A percentile compares a stretch with the other conserved stretches of the same genome.
Evolutionary conservation across 2,113 vertebrate species (phyloP).

Genomic region (Cynopterus brachyotis): DNA sequence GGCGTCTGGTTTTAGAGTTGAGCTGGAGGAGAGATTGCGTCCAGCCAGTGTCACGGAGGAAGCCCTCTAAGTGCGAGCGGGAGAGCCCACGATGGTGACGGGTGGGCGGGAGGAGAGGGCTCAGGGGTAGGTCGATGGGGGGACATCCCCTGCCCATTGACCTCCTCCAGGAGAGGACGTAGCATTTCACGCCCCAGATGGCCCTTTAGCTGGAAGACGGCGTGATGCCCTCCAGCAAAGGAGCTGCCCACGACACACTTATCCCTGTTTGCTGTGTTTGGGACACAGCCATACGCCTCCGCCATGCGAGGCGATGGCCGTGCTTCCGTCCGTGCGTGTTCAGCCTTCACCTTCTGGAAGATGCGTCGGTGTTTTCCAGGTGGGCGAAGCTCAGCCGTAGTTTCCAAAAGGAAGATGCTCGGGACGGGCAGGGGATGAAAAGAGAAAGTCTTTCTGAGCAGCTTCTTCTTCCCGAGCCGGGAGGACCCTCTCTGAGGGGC

Average conservation of each 20-base stretch:
- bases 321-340: not conserved
- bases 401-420: not conserved
- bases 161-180: not conserved
- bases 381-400: too few relatives aligned
- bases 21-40: not conserved
- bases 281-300: not conserved
- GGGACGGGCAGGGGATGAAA: fast-evolving
- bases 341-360: not conserved
- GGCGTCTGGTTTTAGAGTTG: not conserved
- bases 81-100: too few relatives aligned
- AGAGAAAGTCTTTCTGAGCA: not conserved
- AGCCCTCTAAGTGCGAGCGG: not conserved
- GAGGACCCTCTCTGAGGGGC: not conserved
- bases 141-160: not conserved
- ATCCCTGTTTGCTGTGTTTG: too few relatives aligned
- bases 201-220: not conserved
- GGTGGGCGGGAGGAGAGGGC: fast-evolving
- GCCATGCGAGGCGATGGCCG: not conserved
- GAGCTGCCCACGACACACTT: not conserved
- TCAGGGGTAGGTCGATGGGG: not conserved
- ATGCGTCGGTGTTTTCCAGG: not conserved
- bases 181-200: not conserved
- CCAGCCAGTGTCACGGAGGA: not conserved
- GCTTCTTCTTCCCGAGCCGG: not conserved
- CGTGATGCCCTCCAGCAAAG: not conserved